Evolutionary conservation across 2,888 invertebrate genomes (phyloP), one percentile per base, ranked within the genome.

Genomic region (Macrosoma leucophasiata): DNA sequence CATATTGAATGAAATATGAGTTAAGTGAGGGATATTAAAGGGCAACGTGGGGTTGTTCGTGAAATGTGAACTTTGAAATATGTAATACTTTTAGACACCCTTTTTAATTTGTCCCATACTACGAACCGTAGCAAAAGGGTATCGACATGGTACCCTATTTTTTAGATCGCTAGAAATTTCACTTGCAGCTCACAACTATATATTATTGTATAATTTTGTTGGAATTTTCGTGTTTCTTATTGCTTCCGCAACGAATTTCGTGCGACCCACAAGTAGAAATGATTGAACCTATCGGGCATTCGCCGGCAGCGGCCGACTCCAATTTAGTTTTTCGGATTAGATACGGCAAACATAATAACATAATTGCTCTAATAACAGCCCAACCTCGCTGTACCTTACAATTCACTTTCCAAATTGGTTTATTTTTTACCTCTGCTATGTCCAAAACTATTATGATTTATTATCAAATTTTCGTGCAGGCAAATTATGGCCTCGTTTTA

Each of bases 321-420:
- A 84, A 82, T 82, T 84, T 84, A 75, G 75, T 82, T 82, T 82
- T 84, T 81, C 70, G 76, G 75, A 84, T 84, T 84, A 82, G 84
- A 82, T 78, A 82, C 82, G 78, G 79, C 79, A 66, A 76, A 79
- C 76, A 79, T 82, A 84, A 84, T 82, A 81, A 84, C 82, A 82
- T 82, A 84, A 84, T 84, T 84, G 84, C 60, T 78, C 77, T 82
- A 82, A 82, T 84, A 84, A 82, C 73, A 82, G 73, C 62, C 66
- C 65, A 60, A 69, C 62, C 70, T 61, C 67, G 77, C 72, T 71
- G 73, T 77, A 75, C 79, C 84, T 77, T 79, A 84, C 77, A 79
- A 79, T 82, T 82, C 81, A 82, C 84, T 84, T 84, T 84, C 79
- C 75, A 84, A 84, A 81, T 82, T 81, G 77, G 81, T 81, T 77